phyloP scores from a whole-genome alignment of 2,113 vertebrate genomes.

The Tetrao urogallus region DNA sequence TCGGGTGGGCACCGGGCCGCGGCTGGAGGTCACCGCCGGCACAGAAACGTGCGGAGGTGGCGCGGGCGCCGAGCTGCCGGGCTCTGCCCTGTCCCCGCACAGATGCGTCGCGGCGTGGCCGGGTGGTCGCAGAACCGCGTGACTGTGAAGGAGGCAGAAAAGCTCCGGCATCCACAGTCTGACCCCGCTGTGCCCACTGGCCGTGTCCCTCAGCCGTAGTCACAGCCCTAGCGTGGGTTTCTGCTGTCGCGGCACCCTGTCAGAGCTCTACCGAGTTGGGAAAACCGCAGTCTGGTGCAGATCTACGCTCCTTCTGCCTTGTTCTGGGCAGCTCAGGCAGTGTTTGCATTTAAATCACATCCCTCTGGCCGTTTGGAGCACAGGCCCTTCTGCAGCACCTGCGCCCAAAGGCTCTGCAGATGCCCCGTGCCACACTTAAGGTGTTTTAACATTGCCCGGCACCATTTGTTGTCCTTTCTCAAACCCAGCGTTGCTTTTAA shows the following conservation, averaged over 20 bases:
- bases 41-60: background rate
- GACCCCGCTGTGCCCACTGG: too few species aligned
- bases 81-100: background rate
- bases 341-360: background rate
- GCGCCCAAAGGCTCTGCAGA: background rate
- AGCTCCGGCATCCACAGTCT: too few species aligned
- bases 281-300: rapidly evolving
- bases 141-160: too few species aligned
- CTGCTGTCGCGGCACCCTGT: background rate
- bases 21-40: background rate
- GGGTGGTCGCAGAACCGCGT: background rate
- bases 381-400: background rate
- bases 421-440: background rate
- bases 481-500: background rate
- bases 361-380: background rate
- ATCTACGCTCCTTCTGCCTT: background rate
- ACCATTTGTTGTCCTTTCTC: background rate
- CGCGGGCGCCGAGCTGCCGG: background rate
- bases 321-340: background rate
- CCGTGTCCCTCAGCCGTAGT: background rate
- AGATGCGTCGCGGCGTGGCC: background rate
- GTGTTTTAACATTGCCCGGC: background rate
- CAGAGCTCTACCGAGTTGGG: background rate
- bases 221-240: background rate
- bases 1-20: background rate